phyloP scores from a whole-genome alignment of 2,797 vertebrate genomes.

The Buphagus erythrorhynchus region DNA sequence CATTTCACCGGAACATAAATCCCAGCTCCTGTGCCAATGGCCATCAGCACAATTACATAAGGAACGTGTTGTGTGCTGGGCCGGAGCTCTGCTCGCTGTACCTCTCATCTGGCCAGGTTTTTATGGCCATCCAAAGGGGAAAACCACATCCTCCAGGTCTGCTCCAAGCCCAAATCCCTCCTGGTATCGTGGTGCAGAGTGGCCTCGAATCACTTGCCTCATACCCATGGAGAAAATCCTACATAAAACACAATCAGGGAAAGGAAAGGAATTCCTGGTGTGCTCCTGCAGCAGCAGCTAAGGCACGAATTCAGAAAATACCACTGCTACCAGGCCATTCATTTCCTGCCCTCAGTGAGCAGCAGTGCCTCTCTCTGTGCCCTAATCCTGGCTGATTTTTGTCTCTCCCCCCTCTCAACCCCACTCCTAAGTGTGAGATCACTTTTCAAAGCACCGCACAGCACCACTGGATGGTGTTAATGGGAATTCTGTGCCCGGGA shows the following conservation, averaged over 20 bases:
- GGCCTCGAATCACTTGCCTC: accelerated
- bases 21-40: not conserved
- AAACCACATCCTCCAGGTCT: not conserved
- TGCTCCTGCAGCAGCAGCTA: not conserved
- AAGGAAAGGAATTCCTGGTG: not conserved
- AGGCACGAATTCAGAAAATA: not conserved
- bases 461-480: not conserved
- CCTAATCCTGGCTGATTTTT: not conserved
- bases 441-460: not conserved
- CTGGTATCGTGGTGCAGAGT: accelerated
- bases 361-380: not conserved
- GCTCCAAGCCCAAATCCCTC: not conserved
- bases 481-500: not conserved
- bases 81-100: not conserved
- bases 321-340: too few species aligned
- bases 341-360: too few species aligned
- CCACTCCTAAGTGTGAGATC: not conserved
- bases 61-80: not conserved
- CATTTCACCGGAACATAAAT: not conserved
- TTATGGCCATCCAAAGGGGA: not conserved
- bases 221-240: accelerated
- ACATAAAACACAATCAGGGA: not conserved
- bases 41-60: conserved; percentile 1
- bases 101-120: accelerated
- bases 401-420: not conserved